A percentile compares a stretch with the other conserved stretches of the same genome.
phyloP scores from a whole-genome alignment of 2,113 vertebrate species.

The human region GRCh38 chr6:104850501-104851000 shows the following conservation, averaged over 20 bases:
- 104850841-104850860: background rate
- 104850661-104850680: background rate
- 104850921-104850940: conserved; percentile 98
- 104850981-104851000: conserved; percentile 96
- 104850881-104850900: background rate
- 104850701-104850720: background rate
- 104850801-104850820: background rate
- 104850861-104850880: background rate
- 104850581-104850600: background rate
- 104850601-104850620: background rate
- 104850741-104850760: background rate
- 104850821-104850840: background rate
- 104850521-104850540: conserved; percentile 8
- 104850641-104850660: background rate
- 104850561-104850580: background rate
- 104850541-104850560: conserved; percentile 5
- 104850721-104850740: background rate
- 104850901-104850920: conserved; percentile 99
- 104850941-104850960: conserved; percentile 99
- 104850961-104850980: conserved; percentile 99
- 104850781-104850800: background rate
- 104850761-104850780: background rate
- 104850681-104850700: background rate
- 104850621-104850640: background rate
- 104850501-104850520: background rate